phyloP scores from a whole-genome alignment of 2,888 invertebrate genomes.

The Xanthorhoe spadicearia region DNA sequence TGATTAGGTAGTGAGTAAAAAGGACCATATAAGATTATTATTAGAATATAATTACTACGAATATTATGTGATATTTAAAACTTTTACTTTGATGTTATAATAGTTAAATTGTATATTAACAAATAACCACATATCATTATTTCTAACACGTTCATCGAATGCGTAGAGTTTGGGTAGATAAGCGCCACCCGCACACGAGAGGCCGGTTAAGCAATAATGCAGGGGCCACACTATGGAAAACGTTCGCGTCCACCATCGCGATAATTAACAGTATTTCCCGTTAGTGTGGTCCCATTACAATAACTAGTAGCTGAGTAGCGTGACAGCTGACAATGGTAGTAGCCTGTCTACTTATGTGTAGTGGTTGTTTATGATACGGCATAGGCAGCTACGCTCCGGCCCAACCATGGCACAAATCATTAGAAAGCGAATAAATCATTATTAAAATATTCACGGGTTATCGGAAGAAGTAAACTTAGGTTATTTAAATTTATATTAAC shows the following conservation, averaged over 20 bases:
- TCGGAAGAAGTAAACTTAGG: background rate
- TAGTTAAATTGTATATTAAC: slow-evolving; percentile 70
- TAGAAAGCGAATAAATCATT: slow-evolving; percentile 22
- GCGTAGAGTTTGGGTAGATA: slow-evolving; percentile 28
- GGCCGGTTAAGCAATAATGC: background rate
- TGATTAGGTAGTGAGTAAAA: slow-evolving; percentile 65
- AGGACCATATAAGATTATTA: slow-evolving; percentile 77
- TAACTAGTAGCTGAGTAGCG: background rate
- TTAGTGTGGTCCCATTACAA: too few species aligned
- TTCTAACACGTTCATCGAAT: slow-evolving; percentile 66
- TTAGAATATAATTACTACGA: slow-evolving; percentile 71
- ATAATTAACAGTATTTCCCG: too few species aligned
- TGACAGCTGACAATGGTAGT: background rate
- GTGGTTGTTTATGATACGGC: background rate
- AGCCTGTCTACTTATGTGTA: background rate
- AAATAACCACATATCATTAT: slow-evolving; percentile 80
- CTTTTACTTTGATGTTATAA: slow-evolving; percentile 76
- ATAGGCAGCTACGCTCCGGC: background rate
- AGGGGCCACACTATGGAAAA: too few species aligned
- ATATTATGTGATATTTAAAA: slow-evolving; percentile 82
- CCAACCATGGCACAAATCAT: slow-evolving; percentile 4
- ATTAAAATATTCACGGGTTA: slow-evolving; percentile 6
- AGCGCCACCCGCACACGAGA: background rate
- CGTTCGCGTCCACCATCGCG: too few species aligned
- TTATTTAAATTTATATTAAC: slow-evolving; percentile 5